Base-by-base conservation (phyloP, 1,140 invertebrate species). In the Leptestheria dahalacensis region DNA sequence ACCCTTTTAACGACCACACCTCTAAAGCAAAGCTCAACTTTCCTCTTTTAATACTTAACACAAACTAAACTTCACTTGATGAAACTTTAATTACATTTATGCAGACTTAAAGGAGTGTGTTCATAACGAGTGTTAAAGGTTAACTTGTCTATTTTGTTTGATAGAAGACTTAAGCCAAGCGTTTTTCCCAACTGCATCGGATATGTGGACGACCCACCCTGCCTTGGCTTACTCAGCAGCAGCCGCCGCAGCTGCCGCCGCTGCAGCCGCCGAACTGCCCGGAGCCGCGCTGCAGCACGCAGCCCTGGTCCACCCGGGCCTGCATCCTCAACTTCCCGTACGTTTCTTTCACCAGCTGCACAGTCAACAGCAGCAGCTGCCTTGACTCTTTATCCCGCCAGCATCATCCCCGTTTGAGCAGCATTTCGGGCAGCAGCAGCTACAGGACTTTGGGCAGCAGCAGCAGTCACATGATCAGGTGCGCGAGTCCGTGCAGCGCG, bases 311-410 rank as follows among this genome's bases (percentile, higher is more conserved):
- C 91, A 95, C 77, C 91, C 91, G 70, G 91, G 91, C 72, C 84
- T 94, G 73, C 90, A 95, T 78, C 90, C 91, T 73, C 91, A 96
- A 82, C 87, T 94, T 78, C 90, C 90, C 72, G 87, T 91, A 78
- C 85, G 87, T 80, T 90, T 86, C 78, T 91, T 89, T 83, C 87
- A 60, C 56, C 66, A 61, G 52, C 65, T 64, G 41, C 63, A 64
- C 41, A 50, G 51, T 33, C 48, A 52, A 49, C 58, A 60, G 20
- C 53, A 55, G 28, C 53, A 55, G 53, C 33, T 55, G 53, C 53
- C 53, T 55, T 55, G 53, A 55, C 53, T 55, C 53, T 50, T 50
- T n/a, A 15, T 33, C 15, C 53, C 3, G 15, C 3, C 10, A 10
- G 15, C 53, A 28, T 55, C 25, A 18, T 55, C 53, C 20, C 53